Conservation (phyloP, 2,888 invertebrate genomes). For the Scaptomyza parva region DNA sequence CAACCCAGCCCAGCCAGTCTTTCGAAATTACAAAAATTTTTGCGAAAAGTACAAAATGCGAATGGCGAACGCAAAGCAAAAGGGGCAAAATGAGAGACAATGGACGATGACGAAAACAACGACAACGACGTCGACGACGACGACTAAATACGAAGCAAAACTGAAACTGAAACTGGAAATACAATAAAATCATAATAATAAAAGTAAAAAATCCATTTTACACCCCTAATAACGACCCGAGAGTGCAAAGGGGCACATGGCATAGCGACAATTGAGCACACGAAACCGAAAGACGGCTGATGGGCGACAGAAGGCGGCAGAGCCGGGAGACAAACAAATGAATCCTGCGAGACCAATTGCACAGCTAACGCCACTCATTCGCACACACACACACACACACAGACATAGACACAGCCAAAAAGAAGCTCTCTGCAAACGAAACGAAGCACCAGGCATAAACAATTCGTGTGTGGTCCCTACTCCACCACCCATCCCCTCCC, state of each 20-base stretch:
- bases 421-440: constrained; percentile 4
- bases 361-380: constrained; percentile 36
- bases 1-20: constrained; percentile 31
- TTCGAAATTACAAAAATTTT: constrained; percentile 69
- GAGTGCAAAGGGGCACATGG: constrained; percentile 50
- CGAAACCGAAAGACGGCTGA: neutral
- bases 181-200: constrained; percentile 81
- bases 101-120: constrained; percentile 28
- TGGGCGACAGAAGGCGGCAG: constrained; percentile 15
- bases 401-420: constrained; percentile 9
- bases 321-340: constrained; percentile 68
- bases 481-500: too few species aligned
- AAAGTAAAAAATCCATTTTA: constrained; percentile 81
- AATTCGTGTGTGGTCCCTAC: constrained; percentile 31
- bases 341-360: constrained; percentile 81
- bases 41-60: constrained; percentile 72
- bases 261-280: constrained; percentile 52
- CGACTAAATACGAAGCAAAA: constrained; percentile 53
- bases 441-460: neutral
- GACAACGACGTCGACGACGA: constrained; percentile 33
- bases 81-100: constrained; percentile 63
- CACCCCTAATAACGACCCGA: constrained; percentile 74
- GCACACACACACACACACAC: constrained; percentile 10
- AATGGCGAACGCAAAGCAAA: constrained; percentile 69
- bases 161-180: constrained; percentile 70